A percentile compares a stretch with the other conserved stretches of the same genome.
These are phyloP conservation scores for Acleris emargana DNA, from an alignment of 2,888 invertebrate species.

Conservation along the genomic window DNA sequence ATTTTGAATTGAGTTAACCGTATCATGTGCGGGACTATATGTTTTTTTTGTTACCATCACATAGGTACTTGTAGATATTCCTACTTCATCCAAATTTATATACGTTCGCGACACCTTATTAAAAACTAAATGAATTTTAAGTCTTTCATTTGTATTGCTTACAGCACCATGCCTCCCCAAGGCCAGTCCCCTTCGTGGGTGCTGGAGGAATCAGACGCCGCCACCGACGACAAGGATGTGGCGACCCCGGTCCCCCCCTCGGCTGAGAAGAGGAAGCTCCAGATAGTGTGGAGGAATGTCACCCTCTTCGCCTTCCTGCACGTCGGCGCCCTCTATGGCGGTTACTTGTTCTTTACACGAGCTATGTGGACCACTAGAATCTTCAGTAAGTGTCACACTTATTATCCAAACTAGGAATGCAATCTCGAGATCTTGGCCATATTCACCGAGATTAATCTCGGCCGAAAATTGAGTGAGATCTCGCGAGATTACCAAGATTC, in stretches of 20 bases:
- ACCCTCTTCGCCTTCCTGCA: conserved; percentile 89
- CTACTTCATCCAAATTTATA: too few species aligned
- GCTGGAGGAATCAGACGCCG: conserved; percentile 68
- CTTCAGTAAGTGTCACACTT: conserved; percentile 84
- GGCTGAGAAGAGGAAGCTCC: conserved; percentile 82
- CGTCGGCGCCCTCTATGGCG: conserved; percentile 88
- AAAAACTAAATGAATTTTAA: not conserved
- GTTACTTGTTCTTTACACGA: conserved; percentile 88
- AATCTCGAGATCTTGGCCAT: too few species aligned
- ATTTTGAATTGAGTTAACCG: too few species aligned
- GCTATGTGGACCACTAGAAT: conserved; percentile 87
- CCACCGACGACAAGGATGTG: conserved; percentile 53
- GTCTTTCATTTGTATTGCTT: not conserved
- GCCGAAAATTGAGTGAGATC: too few species aligned
- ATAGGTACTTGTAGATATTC: too few species aligned
- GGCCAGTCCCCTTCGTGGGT: conserved; percentile 68
- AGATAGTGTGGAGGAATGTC: conserved; percentile 93
- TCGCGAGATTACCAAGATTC: too few species aligned
- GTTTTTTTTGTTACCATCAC: too few species aligned
- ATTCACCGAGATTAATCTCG: too few species aligned
- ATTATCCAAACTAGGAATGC: too few species aligned
- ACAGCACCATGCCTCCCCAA: conserved; percentile 72
- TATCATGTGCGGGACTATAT: too few species aligned
- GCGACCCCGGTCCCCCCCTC: conserved; percentile 55
- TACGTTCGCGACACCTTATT: too few species aligned